A percentile compares a stretch with the other conserved stretches of the same genome.
Conservation (phyloP, 1,140 invertebrate genomes). For the Maconellicoccus hirsutus region DNA sequence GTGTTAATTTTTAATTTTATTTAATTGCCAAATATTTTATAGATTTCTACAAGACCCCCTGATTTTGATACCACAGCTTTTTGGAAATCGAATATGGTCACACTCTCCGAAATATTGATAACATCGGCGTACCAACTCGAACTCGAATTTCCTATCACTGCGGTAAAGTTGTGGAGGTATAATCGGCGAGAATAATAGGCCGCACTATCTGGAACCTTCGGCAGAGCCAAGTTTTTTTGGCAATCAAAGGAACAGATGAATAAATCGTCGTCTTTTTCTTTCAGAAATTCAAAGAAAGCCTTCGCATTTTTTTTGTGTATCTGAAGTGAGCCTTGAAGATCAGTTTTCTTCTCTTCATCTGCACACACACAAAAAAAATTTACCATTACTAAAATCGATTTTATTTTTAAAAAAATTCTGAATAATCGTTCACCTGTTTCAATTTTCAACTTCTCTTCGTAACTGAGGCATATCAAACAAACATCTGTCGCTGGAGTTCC, state of each 20-base stretch:
- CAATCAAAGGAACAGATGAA: slow-evolving; percentile 34
- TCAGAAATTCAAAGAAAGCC: slow-evolving; percentile 32
- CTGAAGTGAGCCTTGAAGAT: slow-evolving; percentile 9
- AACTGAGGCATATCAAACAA: slow-evolving; percentile 29
- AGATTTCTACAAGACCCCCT: too few relatives aligned
- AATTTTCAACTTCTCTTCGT: slow-evolving; percentile 27
- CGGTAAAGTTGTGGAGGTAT: slow-evolving; percentile 35
- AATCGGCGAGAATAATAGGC: slow-evolving; percentile 34
- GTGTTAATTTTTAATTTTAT: slow-evolving; percentile 26
- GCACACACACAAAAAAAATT: too few relatives aligned
- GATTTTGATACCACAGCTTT: too few relatives aligned
- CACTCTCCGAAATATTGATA: slow-evolving; percentile 28
- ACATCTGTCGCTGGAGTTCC: slow-evolving; percentile 27
- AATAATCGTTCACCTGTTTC: slow-evolving; percentile 16
- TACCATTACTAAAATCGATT: neutral
- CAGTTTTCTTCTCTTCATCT: too few relatives aligned
- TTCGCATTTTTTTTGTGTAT: slow-evolving; percentile 32
- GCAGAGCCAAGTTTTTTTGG: slow-evolving; percentile 34
- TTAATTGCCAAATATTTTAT: slow-evolving; percentile 28
- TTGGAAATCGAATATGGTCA: slow-evolving; percentile 30
- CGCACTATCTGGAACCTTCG: slow-evolving; percentile 32
- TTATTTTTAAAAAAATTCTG: neutral
- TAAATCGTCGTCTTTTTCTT: slow-evolving; percentile 29
- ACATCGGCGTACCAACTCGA: neutral
- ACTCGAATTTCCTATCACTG: slow-evolving; percentile 32